These are phyloP conservation scores for Augochlorella aurata DNA, from an alignment of 2,888 invertebrate species.

Conservation along the genomic window DNA sequence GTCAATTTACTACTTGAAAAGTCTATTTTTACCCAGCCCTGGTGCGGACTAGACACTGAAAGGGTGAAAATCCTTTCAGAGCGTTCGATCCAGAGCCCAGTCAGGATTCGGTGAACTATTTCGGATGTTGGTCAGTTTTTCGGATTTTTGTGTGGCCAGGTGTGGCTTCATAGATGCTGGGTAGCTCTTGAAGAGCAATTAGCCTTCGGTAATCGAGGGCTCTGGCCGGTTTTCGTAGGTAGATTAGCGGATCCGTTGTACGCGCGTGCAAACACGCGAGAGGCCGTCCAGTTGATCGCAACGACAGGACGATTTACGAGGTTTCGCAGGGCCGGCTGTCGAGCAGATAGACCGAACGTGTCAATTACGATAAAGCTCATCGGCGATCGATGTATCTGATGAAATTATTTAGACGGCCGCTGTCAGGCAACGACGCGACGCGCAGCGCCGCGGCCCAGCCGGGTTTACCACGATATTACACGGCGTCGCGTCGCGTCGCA, in stretches of 20 bases:
- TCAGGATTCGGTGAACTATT: not conserved
- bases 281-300: conserved; percentile 57
- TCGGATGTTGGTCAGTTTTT: not conserved
- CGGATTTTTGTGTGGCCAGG: not conserved
- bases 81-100: too few relatives aligned
- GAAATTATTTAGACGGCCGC: conserved; percentile 69
- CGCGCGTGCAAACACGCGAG: conserved; percentile 53
- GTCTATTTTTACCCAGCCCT: too few relatives aligned
- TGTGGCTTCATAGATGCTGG: not conserved
- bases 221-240: conserved; percentile 49
- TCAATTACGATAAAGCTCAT: conserved; percentile 70
- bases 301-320: conserved; percentile 71
- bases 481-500: conserved; percentile 18
- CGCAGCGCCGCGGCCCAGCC: not conserved
- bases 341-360: conserved; percentile 67
- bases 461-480: conserved; percentile 52
- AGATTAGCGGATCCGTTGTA: conserved; percentile 59
- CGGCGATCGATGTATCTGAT: conserved; percentile 68
- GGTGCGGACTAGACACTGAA: too few relatives aligned
- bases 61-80: too few relatives aligned
- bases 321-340: conserved; percentile 65
- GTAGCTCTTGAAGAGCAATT: conserved; percentile 21
- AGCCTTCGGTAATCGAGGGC: conserved; percentile 34
- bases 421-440: conserved; percentile 52
- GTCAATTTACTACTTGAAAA: too few relatives aligned